phyloP scores from a whole-genome alignment of 2,888 invertebrate genomes.

The Eumerus sabulonum region DNA sequence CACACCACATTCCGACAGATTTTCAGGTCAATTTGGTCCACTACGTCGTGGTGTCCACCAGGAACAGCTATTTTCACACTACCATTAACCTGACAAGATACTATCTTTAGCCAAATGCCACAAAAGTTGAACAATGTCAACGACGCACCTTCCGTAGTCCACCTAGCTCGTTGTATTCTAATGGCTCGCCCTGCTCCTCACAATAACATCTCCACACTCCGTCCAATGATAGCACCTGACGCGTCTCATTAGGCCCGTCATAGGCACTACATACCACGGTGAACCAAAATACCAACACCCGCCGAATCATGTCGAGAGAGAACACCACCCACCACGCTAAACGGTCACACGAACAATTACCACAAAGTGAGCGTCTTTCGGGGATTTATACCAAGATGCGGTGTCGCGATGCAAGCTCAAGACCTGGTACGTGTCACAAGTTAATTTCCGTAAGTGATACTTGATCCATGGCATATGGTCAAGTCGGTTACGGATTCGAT shows the following conservation, averaged over 20 bases:
- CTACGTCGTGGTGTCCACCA: slow-evolving; percentile 22
- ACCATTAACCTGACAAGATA: slow-evolving; percentile 17
- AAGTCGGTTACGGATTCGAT: slow-evolving; percentile 25
- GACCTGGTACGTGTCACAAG: slow-evolving; percentile 49
- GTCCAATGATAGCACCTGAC: slow-evolving; percentile 33
- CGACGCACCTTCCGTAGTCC: slow-evolving; percentile 34
- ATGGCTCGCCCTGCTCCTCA: slow-evolving; percentile 10
- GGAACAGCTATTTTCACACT: slow-evolving; percentile 30
- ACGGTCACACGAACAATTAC: neutral
- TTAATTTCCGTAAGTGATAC: slow-evolving; percentile 38
- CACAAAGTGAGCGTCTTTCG: neutral
- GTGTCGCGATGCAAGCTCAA: slow-evolving; percentile 5
- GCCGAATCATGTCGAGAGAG: no score
- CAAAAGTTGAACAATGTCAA: neutral
- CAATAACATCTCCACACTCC: slow-evolving; percentile 54
- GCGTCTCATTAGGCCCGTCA: slow-evolving; percentile 29
- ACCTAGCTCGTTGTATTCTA: slow-evolving; percentile 16
- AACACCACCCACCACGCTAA: no score
- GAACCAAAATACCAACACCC: no score
- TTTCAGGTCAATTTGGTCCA: slow-evolving; percentile 28
- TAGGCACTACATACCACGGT: no score
- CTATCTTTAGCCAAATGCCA: neutral
- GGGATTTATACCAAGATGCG: slow-evolving; percentile 33
- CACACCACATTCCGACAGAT: slow-evolving; percentile 24
- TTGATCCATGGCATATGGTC: slow-evolving; percentile 21